Percentiles rank a stretch among this genome's conserved stretches.
These are phyloP conservation scores for Crossocerus cetratus DNA, from an alignment of 2,888 invertebrate genomes.

Conservation along the genomic window DNA sequence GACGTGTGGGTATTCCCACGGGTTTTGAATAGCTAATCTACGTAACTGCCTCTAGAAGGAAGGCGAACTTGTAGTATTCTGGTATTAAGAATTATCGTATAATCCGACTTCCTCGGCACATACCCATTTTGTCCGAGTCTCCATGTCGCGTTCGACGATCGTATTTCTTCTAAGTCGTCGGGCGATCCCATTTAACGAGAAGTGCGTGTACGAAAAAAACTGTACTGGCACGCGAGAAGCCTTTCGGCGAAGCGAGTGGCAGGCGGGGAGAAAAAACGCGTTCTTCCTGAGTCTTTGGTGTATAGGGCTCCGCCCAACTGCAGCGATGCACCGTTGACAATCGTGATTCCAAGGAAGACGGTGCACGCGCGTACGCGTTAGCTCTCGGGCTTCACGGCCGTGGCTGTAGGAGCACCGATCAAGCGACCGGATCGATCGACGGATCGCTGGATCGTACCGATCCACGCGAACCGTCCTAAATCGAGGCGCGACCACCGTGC, in stretches of 20 bases:
- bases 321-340: conserved; percentile 43
- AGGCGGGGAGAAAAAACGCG: not conserved
- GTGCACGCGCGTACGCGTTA: conserved; percentile 12
- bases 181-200: conserved; percentile 42
- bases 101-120: conserved; percentile 28
- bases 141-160: conserved; percentile 52
- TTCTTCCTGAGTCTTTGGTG: not conserved
- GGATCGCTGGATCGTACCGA: conserved; percentile 20
- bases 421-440: conserved; percentile 23
- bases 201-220: conserved; percentile 2
- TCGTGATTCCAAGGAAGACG: conserved; percentile 36
- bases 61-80: too few relatives aligned
- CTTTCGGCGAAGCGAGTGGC: not conserved
- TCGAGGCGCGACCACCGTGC: not conserved
- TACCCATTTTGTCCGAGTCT: conserved; percentile 53
- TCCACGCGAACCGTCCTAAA: conserved; percentile 6
- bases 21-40: too few relatives aligned
- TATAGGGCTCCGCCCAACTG: conserved; percentile 53
- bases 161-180: conserved; percentile 31
- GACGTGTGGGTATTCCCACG: too few relatives aligned
- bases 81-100: not conserved
- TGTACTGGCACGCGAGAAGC: conserved; percentile 6
- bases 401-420: conserved; percentile 16
- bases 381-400: conserved; percentile 17
- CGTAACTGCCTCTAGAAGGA: too few relatives aligned